Conservation (phyloP, 2,113 vertebrate species). For the Tragelaphus strepsiceros region DNA sequence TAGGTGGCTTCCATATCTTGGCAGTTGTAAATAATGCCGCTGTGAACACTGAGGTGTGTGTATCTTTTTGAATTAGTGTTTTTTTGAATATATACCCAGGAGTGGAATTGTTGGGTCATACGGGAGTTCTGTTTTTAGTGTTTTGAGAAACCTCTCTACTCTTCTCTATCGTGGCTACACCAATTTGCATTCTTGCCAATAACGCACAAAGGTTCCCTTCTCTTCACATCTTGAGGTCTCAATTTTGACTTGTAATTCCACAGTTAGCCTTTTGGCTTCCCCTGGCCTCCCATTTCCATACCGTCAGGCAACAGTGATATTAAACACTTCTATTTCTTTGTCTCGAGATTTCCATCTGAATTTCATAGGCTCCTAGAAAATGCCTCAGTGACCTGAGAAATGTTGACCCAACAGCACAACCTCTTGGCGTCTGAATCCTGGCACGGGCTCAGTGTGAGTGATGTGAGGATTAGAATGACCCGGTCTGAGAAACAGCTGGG, state of each 20-base stretch:
- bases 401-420: no score
- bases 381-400: neutral
- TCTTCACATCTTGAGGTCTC: neutral
- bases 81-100: neutral
- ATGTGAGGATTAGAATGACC: neutral
- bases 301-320: neutral
- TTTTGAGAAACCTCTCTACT: neutral
- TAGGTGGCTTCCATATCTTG: neutral
- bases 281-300: no score
- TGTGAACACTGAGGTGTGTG: neutral
- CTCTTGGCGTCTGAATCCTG: neutral
- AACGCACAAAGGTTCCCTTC: neutral
- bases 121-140: neutral
- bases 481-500: neutral
- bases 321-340: neutral
- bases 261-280: neutral
- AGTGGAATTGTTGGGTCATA: no score
- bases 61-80: neutral
- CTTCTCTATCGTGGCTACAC: neutral
- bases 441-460: neutral
- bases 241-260: neutral
- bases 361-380: neutral
- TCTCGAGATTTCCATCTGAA: neutral
- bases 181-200: neutral
- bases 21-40: neutral